Evolutionary conservation across 2,888 invertebrate species (phyloP).

Genomic region (Agonum fuliginosum): DNA sequence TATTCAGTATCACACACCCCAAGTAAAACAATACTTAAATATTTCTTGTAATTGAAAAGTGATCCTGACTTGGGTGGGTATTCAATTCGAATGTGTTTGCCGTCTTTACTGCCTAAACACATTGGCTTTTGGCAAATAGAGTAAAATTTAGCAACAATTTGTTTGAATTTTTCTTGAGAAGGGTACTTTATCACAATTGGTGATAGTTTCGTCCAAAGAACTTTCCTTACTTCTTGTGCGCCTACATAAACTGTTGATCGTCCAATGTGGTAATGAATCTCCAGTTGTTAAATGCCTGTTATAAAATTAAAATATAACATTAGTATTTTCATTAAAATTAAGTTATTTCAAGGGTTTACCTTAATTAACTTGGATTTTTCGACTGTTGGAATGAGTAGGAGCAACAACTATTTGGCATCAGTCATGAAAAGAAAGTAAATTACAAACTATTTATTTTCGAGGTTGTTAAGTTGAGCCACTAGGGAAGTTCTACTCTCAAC

Average conservation of each 20-base stretch:
- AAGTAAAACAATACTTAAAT: background rate
- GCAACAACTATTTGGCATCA: too few relatives aligned
- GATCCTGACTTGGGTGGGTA: background rate
- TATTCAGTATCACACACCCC: background rate
- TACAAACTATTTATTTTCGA: too few relatives aligned
- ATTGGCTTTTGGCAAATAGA: background rate
- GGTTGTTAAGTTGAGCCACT: too few relatives aligned
- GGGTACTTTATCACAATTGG: background rate
- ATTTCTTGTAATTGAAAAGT: background rate
- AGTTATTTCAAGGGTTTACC: background rate
- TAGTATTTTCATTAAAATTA: background rate
- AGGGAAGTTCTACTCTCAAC: too few relatives aligned
- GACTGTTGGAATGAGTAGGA: too few relatives aligned
- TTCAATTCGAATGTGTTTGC: background rate
- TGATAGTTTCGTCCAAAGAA: background rate
- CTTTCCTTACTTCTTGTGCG: background rate
- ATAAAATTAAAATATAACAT: background rate
- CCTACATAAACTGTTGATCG: background rate
- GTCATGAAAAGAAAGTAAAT: too few relatives aligned
- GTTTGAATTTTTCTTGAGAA: background rate
- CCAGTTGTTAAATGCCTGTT: background rate
- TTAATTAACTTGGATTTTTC: too few relatives aligned
- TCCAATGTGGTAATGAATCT: background rate
- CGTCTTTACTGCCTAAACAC: background rate
- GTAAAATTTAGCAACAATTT: background rate